Evolutionary conservation across 2,888 invertebrate species (phyloP).

Genomic region (Halictus ligatus): DNA sequence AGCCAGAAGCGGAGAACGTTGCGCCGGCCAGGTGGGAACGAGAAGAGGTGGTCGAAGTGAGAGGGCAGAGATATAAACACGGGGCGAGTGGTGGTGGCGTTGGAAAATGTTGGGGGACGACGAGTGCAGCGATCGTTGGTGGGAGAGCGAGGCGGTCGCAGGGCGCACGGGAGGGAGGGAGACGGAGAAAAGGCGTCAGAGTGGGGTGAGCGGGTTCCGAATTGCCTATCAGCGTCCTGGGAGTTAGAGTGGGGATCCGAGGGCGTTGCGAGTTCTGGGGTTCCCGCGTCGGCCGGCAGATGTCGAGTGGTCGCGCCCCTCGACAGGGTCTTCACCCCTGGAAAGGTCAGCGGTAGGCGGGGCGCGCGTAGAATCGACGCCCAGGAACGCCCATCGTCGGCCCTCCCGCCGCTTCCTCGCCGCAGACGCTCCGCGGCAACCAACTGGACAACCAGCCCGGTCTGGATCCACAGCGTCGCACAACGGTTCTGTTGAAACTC

Average conservation of each 20-base stretch:
- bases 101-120: slow-evolving; percentile 20
- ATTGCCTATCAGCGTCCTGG: slow-evolving; percentile 48
- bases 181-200: slow-evolving; percentile 1
- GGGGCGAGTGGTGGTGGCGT: slow-evolving; percentile 30
- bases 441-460: slow-evolving; percentile 82
- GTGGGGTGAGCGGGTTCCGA: slow-evolving; percentile 35
- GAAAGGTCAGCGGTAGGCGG: slow-evolving; percentile 55
- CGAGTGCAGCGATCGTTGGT: not conserved
- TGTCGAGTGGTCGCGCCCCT: slow-evolving; percentile 61
- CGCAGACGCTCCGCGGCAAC: slow-evolving; percentile 83
- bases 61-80: slow-evolving; percentile 52
- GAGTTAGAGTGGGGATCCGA: slow-evolving; percentile 28
- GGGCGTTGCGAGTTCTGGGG: slow-evolving; percentile 47
- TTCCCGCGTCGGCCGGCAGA: slow-evolving; percentile 58
- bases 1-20: slow-evolving; percentile 58
- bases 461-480: slow-evolving; percentile 76
- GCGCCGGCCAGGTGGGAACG: slow-evolving; percentile 26
- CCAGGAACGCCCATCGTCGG: slow-evolving; percentile 71
- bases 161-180: slow-evolving; percentile 15
- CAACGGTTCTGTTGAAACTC: slow-evolving; percentile 76
- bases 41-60: slow-evolving; percentile 26
- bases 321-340: slow-evolving; percentile 58
- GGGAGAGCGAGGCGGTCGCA: not conserved
- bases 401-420: slow-evolving; percentile 74
- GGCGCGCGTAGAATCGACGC: slow-evolving; percentile 48